A percentile compares a stretch with the other conserved stretches of the same genome.
These are phyloP conservation scores for Cheilosia scutellata DNA, from an alignment of 2,888 invertebrate genomes.

Conservation along the genomic window DNA sequence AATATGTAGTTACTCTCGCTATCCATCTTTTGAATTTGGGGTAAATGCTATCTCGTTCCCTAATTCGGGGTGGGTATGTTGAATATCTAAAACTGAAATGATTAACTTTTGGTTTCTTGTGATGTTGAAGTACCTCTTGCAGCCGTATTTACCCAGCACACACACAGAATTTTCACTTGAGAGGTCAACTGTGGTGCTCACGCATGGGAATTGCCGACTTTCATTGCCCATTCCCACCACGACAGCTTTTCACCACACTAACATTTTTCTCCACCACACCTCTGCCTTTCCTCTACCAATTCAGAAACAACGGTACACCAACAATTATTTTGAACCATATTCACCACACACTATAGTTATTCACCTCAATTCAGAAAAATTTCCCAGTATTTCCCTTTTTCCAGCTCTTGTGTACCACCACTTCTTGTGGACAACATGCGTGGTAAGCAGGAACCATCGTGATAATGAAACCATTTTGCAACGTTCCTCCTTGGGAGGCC, in stretches of 20 bases:
- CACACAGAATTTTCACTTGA: slow-evolving; percentile 20
- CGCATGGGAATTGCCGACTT: slow-evolving; percentile 9
- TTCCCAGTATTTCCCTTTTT: slow-evolving; percentile 26
- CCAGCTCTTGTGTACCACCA: neutral
- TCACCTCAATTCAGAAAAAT: neutral
- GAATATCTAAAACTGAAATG: slow-evolving; percentile 2
- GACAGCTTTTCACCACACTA: slow-evolving; percentile 31
- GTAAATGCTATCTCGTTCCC: neutral
- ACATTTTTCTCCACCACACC: neutral
- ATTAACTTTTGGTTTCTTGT: slow-evolving; percentile 40
- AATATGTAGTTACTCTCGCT: neutral
- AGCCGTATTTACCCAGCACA: slow-evolving; percentile 15
- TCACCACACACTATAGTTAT: neutral
- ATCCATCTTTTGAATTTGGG: neutral
- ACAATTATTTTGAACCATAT: neutral
- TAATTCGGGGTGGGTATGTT: neutral
- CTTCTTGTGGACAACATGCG: slow-evolving; percentile 60
- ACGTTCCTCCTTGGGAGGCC: neutral
- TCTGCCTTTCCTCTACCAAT: too few relatives aligned
- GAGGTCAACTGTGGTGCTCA: slow-evolving; percentile 42
- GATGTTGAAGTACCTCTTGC: slow-evolving; percentile 53
- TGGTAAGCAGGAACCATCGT: slow-evolving; percentile 44
- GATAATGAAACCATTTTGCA: slow-evolving; percentile 43
- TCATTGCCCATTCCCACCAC: slow-evolving; percentile 3
- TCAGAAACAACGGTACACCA: too few relatives aligned